Evolutionary conservation across 2,113 vertebrate genomes (phyloP), one percentile per base, ranked within the genome.

Genomic region (Archocentrus centrarchus): DNA sequence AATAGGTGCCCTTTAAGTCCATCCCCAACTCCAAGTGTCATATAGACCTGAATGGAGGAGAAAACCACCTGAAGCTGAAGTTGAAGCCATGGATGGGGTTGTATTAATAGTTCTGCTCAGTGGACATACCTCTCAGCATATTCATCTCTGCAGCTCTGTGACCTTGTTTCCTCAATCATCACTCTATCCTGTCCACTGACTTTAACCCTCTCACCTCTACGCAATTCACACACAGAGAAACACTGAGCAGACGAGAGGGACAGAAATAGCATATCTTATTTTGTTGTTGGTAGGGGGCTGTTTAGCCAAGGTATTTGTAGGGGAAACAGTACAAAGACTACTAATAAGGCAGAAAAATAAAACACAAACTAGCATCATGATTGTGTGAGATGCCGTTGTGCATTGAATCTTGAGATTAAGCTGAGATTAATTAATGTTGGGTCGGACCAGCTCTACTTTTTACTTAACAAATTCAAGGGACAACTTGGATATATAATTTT

Each of bases 61-160:
- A 75, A 84, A 92, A 85, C 77, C 86, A 87, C 77, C 75, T 81
- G 77, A 75, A 79, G 81, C 81, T 75, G 32, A 80, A 68, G 62
- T 85, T 35, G 18, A 79, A 90, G 80, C 82, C 58, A 57, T 13
- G 9, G 22, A 32, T 75, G 66, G 37, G 79, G 76, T 55, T 18
- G 85, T 93, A 91, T 92, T 91, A 88, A 92, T 93, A 93, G 90
- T 91, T 79, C 18, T 83, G 68, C 88, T 82, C 37, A 8, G 82
- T 83, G 76, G 85, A 77, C 84, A 81, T 83, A 84, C 87, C 81
- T 86, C 82, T 87, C 85, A 92, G 80, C 90, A 85, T 24, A 14
- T 90, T 93, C 68, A 80, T 88, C 82, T 89, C 84, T 86, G 79
- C 59, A 82, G 80, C 81, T 59, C 70, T 64, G 75, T 89, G 88